Base-by-base conservation (phyloP, 2,113 vertebrate genomes). In the Rhizomys pruinosus region DNA sequence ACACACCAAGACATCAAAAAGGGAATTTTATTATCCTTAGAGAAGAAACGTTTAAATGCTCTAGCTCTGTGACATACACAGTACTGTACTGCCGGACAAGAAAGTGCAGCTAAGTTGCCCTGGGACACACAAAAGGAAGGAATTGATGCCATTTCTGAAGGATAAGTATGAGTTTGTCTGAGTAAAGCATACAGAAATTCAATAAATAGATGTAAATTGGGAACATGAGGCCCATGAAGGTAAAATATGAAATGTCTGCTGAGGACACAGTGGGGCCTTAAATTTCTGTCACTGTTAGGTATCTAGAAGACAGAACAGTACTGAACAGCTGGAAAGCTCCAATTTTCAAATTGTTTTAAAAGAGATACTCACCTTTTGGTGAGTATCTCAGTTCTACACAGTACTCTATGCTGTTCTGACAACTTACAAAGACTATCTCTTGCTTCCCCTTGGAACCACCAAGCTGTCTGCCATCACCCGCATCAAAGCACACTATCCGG, bases 261-360 rank as follows among this genome's bases (percentile, higher is more conserved):
- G 69, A 57, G 13, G 73, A 42, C 57, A 73, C 3, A 89, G 10
- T 71, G 59, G 42, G 82, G 66, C 52, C 7, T 6, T 86, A 20
- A 94, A 68, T 19, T 74, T 90, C 42, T 87, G 37, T 77, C 76
- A 84, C 52, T 57, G 44, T 1, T 42, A n/a, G 17, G 42, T 13
- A 81, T 7, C 34, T 20, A 87, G 55, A 82, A 88, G 23, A 57
- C 16, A 68, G 16, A 22, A 80, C n/a, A 73, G 57, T 73, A 42
- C 4, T 23, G 39, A 39, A 44, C 12, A 82, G n/a, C 73, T 86
- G 55, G 5, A 5, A 93, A 20, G 13, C 57, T 79, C 15, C 27
- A 88, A 88, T 55, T 84, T 55, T 79, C 84, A 95, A 94, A 77
- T 77, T 52, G 92, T 64, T 39, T 79, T 9, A 63, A 22, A 78